Conservation (phyloP, 2,888 invertebrate genomes). For the Silvanus unidentatus region DNA sequence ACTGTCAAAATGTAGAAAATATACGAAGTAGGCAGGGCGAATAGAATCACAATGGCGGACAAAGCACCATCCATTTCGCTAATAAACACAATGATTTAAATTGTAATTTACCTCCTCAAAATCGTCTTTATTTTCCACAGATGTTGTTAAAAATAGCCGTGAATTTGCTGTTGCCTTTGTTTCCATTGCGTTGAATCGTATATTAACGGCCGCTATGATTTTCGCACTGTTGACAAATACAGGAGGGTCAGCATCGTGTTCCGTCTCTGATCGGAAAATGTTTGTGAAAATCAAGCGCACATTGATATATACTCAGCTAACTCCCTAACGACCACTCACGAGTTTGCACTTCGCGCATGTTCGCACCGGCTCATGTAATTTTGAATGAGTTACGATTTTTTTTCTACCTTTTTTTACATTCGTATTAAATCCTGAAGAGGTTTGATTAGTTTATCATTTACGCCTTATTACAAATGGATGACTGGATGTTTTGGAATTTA, state of each 20-base stretch:
- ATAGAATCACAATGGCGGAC: constrained; percentile 51
- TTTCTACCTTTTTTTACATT: not conserved
- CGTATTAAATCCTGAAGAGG: no score
- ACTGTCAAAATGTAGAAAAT: constrained; percentile 35
- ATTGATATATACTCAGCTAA: constrained; percentile 42
- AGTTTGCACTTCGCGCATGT: constrained; percentile 3
- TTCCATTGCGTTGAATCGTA: constrained; percentile 34
- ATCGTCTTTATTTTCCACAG: constrained; percentile 85
- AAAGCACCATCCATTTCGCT: constrained; percentile 47
- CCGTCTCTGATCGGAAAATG: constrained; percentile 46
- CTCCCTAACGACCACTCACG: constrained; percentile 17
- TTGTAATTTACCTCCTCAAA: constrained; percentile 73
- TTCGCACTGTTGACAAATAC: constrained; percentile 53
- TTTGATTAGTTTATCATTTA: no score
- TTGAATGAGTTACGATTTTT: constrained; percentile 1
- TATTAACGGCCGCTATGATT: constrained; percentile 49
- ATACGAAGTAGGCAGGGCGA: constrained; percentile 45
- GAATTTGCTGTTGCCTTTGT: constrained; percentile 48
- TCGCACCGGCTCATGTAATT: not conserved
- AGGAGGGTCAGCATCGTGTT: constrained; percentile 58
- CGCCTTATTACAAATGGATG: no score
- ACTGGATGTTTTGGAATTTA: no score
- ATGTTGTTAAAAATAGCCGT: constrained; percentile 74
- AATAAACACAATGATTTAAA: constrained; percentile 25
- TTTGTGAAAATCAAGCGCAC: constrained; percentile 48